Conservation (phyloP, 2,113 vertebrate genomes). For the Gymnobelideus leadbeateri region DNA sequence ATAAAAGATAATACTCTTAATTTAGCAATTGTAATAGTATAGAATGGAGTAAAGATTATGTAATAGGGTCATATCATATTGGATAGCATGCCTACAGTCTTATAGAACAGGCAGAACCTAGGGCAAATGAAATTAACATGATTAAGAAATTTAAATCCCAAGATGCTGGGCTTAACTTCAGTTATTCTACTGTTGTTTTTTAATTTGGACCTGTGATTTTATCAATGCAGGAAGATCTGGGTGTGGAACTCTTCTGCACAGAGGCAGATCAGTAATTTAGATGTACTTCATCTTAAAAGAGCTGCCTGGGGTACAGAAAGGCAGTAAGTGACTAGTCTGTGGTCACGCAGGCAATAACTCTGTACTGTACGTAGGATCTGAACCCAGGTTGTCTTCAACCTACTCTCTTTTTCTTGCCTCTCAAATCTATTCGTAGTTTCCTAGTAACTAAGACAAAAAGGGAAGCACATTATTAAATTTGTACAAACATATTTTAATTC, state of each 20-base stretch:
- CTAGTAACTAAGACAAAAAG: slow-evolving; percentile 45
- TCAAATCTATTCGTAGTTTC: slow-evolving; percentile 49
- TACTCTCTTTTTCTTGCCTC: not conserved
- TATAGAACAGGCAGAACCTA: slow-evolving; percentile 99
- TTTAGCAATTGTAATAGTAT: slow-evolving; percentile 13
- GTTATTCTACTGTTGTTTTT: no score
- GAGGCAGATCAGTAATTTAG: not conserved
- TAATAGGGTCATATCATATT: slow-evolving; percentile 88
- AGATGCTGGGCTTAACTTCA: not conserved
- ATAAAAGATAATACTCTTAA: slow-evolving; percentile 35
- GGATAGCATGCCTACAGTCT: slow-evolving; percentile 96
- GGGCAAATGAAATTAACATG: slow-evolving; percentile 38
- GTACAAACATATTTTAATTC: slow-evolving; percentile 57
- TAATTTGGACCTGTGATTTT: no score
- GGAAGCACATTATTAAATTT: slow-evolving; percentile 43
- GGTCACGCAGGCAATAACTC: not conserved
- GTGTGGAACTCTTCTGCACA: not conserved
- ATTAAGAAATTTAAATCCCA: slow-evolving; percentile 45
- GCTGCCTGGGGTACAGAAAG: not conserved
- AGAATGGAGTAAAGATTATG: slow-evolving; percentile 37
- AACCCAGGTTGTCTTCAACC: not conserved
- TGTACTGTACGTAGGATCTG: not conserved
- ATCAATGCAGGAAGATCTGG: not conserved
- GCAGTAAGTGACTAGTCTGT: not conserved
- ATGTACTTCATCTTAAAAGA: slow-evolving; percentile 28